Conservation (phyloP, 2,888 invertebrate genomes). For the Metalampra italica region DNA sequence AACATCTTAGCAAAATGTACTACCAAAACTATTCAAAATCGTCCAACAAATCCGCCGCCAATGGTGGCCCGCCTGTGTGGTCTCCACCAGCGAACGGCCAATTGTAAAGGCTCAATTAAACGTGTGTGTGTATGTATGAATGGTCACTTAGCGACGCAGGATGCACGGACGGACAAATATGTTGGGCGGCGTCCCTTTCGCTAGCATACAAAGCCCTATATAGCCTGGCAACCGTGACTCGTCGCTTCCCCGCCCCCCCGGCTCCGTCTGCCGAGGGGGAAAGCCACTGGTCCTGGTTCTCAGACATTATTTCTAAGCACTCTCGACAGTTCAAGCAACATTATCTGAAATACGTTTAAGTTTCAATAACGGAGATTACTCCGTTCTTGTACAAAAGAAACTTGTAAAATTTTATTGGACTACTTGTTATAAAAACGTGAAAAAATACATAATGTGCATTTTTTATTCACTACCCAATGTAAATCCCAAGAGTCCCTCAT, state of each 20-base stretch:
- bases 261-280: too few relatives aligned
- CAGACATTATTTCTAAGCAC: conserved; percentile 33
- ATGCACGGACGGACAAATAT: conserved; percentile 60
- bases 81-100: neutral
- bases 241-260: too few relatives aligned
- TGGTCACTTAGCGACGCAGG: conserved; percentile 10
- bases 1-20: too few relatives aligned
- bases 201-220: conserved; percentile 15
- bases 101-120: neutral
- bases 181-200: conserved; percentile 25
- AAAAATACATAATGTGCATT: conserved; percentile 44
- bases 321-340: conserved; percentile 45
- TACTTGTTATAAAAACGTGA: conserved; percentile 75
- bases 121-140: neutral
- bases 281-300: neutral
- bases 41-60: too few relatives aligned
- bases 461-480: conserved; percentile 24
- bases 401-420: conserved; percentile 75
- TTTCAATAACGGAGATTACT: conserved; percentile 56
- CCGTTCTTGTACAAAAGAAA: conserved; percentile 72
- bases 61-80: too few relatives aligned
- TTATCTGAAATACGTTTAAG: conserved; percentile 52
- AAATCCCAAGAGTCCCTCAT: too few relatives aligned
- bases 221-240: neutral
- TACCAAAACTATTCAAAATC: too few relatives aligned